A percentile compares a stretch with the other conserved stretches of the same genome.
These are phyloP conservation scores for Lochmaea capreae DNA, from an alignment of 2,888 invertebrate genomes.

Conservation along the genomic window DNA sequence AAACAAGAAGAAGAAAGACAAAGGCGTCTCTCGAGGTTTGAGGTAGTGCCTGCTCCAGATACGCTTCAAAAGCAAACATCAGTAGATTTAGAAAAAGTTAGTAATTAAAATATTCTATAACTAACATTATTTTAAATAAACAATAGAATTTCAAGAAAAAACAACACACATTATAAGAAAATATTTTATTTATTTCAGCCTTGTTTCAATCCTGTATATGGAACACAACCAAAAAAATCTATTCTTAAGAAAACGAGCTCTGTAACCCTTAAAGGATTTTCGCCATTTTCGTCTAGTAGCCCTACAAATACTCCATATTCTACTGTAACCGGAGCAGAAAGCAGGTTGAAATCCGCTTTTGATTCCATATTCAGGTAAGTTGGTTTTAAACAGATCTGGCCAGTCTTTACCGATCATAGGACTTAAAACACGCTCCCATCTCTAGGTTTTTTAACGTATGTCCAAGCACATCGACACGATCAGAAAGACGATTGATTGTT, in stretches of 20 bases:
- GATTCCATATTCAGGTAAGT: constrained; percentile 84
- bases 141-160: not conserved
- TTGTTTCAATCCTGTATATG: constrained; percentile 64
- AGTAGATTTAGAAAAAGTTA: constrained; percentile 56
- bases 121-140: not conserved
- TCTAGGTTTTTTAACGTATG: too few species aligned
- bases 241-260: constrained; percentile 95
- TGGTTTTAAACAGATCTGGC: not conserved
- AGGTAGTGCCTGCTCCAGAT: constrained; percentile 86
- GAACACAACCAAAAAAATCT: constrained; percentile 77
- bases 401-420: not conserved
- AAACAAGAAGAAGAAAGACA: constrained; percentile 69
- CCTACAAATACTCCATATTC: constrained; percentile 75
- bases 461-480: too few species aligned
- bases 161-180: not conserved
- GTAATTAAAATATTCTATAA: not conserved
- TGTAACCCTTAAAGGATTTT: constrained; percentile 74
- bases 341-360: constrained; percentile 86
- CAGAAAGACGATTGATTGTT: too few species aligned
- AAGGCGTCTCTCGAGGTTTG: constrained; percentile 76
- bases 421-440: too few species aligned
- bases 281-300: constrained; percentile 69
- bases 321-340: constrained; percentile 90
- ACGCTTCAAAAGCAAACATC: constrained; percentile 68
- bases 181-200: constrained; percentile 54